phyloP scores from a whole-genome alignment of 2,113 vertebrate species.

The Apistogramma diplotaenia region DNA sequence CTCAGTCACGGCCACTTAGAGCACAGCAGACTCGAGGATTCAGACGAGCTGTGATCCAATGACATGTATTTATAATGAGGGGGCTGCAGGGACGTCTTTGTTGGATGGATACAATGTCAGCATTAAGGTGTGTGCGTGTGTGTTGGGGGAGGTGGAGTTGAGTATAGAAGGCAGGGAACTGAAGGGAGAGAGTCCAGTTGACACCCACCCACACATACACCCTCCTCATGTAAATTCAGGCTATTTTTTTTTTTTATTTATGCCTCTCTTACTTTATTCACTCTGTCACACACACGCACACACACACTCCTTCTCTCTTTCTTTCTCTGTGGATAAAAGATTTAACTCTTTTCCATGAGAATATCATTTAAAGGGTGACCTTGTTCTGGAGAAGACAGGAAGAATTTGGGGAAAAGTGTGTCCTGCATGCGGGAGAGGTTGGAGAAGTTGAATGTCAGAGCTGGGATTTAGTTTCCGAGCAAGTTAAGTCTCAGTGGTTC shows the following conservation, averaged over 20 bases:
- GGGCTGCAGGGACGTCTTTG: conserved; percentile 73
- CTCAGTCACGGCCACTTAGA: conserved; percentile 80
- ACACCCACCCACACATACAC: conserved; percentile 1
- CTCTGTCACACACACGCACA: not conserved
- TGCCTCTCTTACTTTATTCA: not conserved
- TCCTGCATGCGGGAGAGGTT: not conserved
- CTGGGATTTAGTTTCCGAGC: not conserved
- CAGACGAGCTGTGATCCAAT: conserved; percentile 79
- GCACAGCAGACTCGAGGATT: conserved; percentile 75
- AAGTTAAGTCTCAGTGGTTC: not conserved
- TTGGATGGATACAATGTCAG: conserved; percentile 72
- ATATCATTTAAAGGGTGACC: conserved; percentile 4
- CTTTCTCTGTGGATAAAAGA: not conserved
- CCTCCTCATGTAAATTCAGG: conserved; percentile 15
- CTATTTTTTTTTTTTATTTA: conserved; percentile 35
- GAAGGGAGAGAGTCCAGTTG: not conserved
- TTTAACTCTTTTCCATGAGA: conserved; percentile 7
- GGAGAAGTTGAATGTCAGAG: not conserved
- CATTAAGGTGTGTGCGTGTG: conserved; percentile 19
- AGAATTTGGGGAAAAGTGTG: not conserved
- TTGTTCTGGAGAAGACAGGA: not conserved
- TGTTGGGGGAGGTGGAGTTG: not conserved
- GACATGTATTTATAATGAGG: conserved; percentile 80
- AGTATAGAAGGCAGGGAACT: conserved; percentile 25
- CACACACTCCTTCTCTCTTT: not conserved